Evolutionary conservation across 2,888 invertebrate genomes (phyloP), one percentile per base, ranked within the genome.

Genomic region (Helobdella robusta): DNA sequence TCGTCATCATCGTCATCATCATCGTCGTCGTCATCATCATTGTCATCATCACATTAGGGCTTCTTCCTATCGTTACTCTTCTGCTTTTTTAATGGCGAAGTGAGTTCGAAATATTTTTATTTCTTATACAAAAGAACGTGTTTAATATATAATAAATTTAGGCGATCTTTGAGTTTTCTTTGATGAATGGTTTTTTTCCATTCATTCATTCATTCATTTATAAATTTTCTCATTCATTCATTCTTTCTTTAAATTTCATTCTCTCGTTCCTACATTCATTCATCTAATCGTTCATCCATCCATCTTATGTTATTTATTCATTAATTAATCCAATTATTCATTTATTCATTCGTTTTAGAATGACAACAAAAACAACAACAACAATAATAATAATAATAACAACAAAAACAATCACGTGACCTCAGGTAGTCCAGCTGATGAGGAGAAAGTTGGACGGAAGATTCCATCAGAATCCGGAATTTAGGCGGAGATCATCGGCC

Each of bases 81-180:
- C 71, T 76, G 76, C 66, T 93, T 93, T 84, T 90, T 88, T 83
- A 93, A 93, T 78, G 91, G 91, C 71, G 93, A 93, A 85, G 93
- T 93, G 59, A 66, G 67, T 36, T 58, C 11, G 30, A 32, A 25
- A 28, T 15, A 40, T 5, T 56, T 30, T 30, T 30, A 25, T 5
- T 5, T 32, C 28, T 46, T 11, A 61, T 15, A 40, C n/a, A 15
- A 15, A 40, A 40, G 11, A 15, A 40, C 11, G 44, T 15, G 15
- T 40, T 40, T 15, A 40, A 40, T 40, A 50, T 50, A n/a, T n/a
- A 50, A 20, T 20, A 50, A 50, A 6, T 6, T 50, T 6, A 20
- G n/a, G n/a, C n/a, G n/a, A n/a, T n/a, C n/a, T n/a, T n/a, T n/a
- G n/a, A n/a, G n/a, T n/a, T n/a, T n/a, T n/a, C n/a, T n/a, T n/a